phyloP scores from a whole-genome alignment of 2,797 vertebrate genomes.

The Clarias platycephalus region DNA sequence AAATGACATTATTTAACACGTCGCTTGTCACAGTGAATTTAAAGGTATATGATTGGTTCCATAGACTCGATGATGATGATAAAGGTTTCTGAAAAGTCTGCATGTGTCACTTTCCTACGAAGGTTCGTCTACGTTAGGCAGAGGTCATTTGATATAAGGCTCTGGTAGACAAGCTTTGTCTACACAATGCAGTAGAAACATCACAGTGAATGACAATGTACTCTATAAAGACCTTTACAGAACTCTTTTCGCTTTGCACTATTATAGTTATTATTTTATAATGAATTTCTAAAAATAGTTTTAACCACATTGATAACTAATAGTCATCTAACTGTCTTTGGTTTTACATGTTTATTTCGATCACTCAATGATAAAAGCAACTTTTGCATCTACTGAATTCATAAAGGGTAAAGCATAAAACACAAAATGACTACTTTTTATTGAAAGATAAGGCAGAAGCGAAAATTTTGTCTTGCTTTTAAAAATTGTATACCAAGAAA shows the following conservation, averaged over 20 bases:
- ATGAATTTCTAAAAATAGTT: no score
- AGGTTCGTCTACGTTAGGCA: background rate
- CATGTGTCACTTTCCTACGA: background rate
- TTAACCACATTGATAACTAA: no score
- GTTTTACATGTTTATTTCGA: no score
- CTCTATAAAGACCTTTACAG: no score
- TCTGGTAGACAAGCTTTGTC: background rate
- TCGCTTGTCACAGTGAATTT: background rate
- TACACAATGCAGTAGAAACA: background rate
- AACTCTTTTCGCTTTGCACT: no score
- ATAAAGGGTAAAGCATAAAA: background rate
- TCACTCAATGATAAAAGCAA: no score
- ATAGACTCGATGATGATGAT: background rate
- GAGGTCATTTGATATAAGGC: slow-evolving; percentile 4
- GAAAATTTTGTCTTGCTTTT: background rate
- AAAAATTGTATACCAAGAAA: background rate
- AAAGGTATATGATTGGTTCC: background rate
- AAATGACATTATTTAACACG: background rate
- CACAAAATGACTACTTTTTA: background rate
- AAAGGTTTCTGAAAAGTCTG: background rate
- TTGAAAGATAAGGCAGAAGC: background rate
- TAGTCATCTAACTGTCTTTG: no score
- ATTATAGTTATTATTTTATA: no score
- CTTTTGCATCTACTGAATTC: background rate
- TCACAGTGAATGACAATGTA: background rate